These are phyloP conservation scores for Semotilus atromaculatus DNA, from an alignment of 2,797 vertebrate species.

Conservation along the genomic window DNA sequence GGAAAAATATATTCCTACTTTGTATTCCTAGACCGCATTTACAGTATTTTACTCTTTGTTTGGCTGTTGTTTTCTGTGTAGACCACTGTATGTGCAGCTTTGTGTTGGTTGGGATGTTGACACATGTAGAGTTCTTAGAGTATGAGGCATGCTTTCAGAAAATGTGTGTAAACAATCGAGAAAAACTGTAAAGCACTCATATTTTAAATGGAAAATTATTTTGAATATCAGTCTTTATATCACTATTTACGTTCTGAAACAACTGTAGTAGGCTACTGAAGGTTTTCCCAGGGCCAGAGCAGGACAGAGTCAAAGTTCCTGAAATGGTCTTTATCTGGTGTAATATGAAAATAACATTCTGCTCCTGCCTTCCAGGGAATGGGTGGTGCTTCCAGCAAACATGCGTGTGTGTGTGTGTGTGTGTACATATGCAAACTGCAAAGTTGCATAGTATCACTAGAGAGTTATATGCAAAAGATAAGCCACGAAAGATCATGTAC, in stretches of 20 bases:
- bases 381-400: constrained; percentile 3
- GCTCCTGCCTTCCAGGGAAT: constrained; percentile 35
- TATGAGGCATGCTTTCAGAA: no score
- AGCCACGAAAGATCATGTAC: constrained; percentile 17
- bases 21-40: no score
- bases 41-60: no score
- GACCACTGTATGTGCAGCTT: no score
- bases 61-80: no score
- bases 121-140: no score
- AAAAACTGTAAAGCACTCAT: no score
- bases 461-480: constrained; percentile 46
- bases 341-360: constrained; percentile 12
- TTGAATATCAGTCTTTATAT: background rate
- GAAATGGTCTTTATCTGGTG: background rate
- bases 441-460: constrained; percentile 14
- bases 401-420: background rate
- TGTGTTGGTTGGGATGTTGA: no score
- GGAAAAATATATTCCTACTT: no score
- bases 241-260: background rate
- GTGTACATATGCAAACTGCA: constrained; percentile 41
- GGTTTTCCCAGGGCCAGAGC: background rate
- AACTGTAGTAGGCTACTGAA: background rate
- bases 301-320: background rate
- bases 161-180: no score
- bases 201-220: background rate